Percentiles rank a stretch among this genome's conserved stretches.
These are phyloP conservation scores for Tridacna crocea DNA, from an alignment of 2,888 invertebrate genomes.

Conservation along the genomic window DNA sequence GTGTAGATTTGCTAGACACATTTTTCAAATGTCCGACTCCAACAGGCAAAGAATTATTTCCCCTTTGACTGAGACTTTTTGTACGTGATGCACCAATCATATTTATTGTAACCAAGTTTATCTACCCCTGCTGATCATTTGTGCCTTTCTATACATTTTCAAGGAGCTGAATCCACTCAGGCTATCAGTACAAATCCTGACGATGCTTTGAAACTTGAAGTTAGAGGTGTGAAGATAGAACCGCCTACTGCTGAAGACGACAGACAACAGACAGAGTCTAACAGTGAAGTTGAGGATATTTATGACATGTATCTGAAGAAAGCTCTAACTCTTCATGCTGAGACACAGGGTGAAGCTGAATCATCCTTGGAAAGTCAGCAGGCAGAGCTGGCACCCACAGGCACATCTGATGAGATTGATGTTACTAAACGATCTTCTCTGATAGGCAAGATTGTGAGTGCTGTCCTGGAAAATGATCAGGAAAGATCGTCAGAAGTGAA, in stretches of 20 bases:
- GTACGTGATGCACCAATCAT: no score
- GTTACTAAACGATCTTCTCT: not conserved
- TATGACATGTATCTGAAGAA: conserved; percentile 26
- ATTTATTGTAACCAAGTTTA: no score
- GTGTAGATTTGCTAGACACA: no score
- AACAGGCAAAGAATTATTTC: no score
- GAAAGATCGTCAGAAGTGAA: not conserved
- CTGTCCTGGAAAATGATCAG: conserved; percentile 14
- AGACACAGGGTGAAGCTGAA: not conserved
- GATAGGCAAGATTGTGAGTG: conserved; percentile 11
- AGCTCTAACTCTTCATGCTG: conserved; percentile 10
- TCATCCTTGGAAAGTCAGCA: not conserved
- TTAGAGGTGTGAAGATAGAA: conserved; percentile 10
- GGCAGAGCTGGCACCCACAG: not conserved
- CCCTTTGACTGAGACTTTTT: no score
- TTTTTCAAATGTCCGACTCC: no score
- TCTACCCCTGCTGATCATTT: no score
- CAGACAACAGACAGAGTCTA: not conserved
- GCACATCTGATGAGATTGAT: not conserved
- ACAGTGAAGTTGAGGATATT: conserved; percentile 17
- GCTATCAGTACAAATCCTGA: not conserved
- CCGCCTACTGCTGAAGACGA: not conserved
- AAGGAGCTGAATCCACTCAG: no score
- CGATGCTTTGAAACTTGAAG: conserved; percentile 1
- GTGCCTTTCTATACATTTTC: no score